These are phyloP conservation scores for Dunckerocampus dactyliophorus DNA, from an alignment of 2,113 vertebrate species.

Conservation along the genomic window DNA sequence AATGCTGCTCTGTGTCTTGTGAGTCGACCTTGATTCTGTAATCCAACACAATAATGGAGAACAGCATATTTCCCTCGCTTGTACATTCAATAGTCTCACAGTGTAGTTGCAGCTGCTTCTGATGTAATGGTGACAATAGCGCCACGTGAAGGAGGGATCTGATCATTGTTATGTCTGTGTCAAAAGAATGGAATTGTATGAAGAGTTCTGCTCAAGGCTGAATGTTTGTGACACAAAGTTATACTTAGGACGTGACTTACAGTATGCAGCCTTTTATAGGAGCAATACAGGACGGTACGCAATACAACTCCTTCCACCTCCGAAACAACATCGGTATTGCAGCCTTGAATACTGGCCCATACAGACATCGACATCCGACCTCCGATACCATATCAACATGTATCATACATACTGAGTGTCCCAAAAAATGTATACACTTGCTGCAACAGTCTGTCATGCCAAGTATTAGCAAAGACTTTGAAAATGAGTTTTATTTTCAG, in stretches of 20 bases:
- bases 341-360: too few relatives aligned
- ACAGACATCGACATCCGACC: too few relatives aligned
- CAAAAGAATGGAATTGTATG: constrained; percentile 32
- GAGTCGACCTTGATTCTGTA: constrained; percentile 74
- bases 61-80: constrained; percentile 63
- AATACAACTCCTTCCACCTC: too few relatives aligned
- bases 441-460: too few relatives aligned
- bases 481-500: too few relatives aligned
- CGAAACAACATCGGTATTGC: too few relatives aligned
- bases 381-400: too few relatives aligned
- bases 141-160: constrained; percentile 40
- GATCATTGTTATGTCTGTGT: constrained; percentile 42
- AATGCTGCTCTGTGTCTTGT: constrained; percentile 72
- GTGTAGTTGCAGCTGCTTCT: constrained; percentile 49
- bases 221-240: not conserved
- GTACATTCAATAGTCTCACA: constrained; percentile 60
- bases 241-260: not conserved
- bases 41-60: constrained; percentile 71
- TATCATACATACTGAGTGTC: too few relatives aligned
- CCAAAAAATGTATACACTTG: too few relatives aligned
- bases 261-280: too few relatives aligned
- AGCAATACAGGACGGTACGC: too few relatives aligned
- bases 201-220: constrained; percentile 29
- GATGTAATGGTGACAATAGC: constrained; percentile 64
- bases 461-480: too few relatives aligned